Base-by-base conservation (phyloP, 2,888 invertebrate species). In the Leptarthrus brevirostris region DNA sequence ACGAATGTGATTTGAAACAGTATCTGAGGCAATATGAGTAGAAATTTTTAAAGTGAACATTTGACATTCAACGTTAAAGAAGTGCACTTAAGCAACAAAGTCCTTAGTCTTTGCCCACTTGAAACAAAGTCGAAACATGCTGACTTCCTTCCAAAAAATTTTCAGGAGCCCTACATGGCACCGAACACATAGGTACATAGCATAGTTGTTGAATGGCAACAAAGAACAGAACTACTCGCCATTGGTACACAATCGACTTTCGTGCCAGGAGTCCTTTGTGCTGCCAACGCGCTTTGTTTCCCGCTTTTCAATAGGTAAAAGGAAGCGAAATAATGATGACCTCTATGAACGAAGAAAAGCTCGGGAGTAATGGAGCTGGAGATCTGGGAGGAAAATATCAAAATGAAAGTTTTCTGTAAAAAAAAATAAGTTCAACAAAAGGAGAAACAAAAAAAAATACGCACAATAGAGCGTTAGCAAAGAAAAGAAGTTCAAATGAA, bases 311-410 rank as follows among this genome's bases (percentile, higher is more conserved):
- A 49, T 66, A 61, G 66, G 66, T 47, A 66, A 66, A 66, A 66
- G 66, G 66, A 66, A 66, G 66, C 66, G 66, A 66, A 66, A 66
- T 66, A 66, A 66, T 66, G 66, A 66, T 66, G 66, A 66, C 66
- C 66, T 66, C 66, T 66, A 49, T 53, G 53, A 14, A 53, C 66
- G 66, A 66, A 47, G 49, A 49, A 66, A 66, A 66, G 47, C 61
- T 61, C 61, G 36, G 34, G 36, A 44, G 44, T 44, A 44, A 44
- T 44, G 44, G n/a, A 61, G 24, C 26, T 24, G 40, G 58, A 3
- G 18, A 58, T 34, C 34, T 18, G 64, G 64, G 64, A 14, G 66
- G 66, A 22, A 53, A 66, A 66, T 66, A 66, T 66, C 66, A 66
- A 66, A 66, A 66, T 66, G 66, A 66, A 66, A 66, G 66, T 66